Evolutionary conservation across 2,113 vertebrate genomes (phyloP).

Genomic region (Apistogramma diplotaenia): DNA sequence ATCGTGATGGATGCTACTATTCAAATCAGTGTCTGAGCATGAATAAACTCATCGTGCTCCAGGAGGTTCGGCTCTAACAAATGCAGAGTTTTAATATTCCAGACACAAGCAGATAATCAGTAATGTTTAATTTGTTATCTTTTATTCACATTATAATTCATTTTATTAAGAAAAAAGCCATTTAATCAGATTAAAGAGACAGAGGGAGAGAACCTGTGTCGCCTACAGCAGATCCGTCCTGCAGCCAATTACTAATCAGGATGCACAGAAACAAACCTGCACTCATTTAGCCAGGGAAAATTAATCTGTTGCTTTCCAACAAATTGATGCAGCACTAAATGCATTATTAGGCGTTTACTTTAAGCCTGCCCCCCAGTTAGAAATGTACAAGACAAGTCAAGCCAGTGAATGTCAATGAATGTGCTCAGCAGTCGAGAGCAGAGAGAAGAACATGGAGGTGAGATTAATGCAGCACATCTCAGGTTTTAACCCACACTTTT

Average conservation of each 20-base stretch:
- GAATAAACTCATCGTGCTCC: background rate
- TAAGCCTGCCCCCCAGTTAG: constrained; percentile 4
- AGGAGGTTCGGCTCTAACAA: background rate
- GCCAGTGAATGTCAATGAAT: constrained; percentile 40
- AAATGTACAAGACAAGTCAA: constrained; percentile 39
- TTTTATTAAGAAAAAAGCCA: background rate
- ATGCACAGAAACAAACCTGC: constrained; percentile 7
- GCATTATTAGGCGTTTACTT: constrained; percentile 29
- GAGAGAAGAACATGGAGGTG: constrained; percentile 11
- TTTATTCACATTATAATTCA: constrained; percentile 5
- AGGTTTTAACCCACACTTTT: constrained; percentile 5
- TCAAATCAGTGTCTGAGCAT: background rate
- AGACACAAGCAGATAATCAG: constrained; percentile 4
- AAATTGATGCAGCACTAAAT: constrained; percentile 14
- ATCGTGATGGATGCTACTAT: background rate
- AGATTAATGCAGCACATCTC: constrained; percentile 13
- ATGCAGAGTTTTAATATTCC: constrained; percentile 16
- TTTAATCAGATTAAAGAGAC: constrained; percentile 19
- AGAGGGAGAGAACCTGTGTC: background rate
- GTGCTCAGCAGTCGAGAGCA: constrained; percentile 1
- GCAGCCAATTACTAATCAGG: constrained; percentile 21
- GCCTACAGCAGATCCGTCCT: background rate
- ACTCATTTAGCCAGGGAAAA: constrained; percentile 10
- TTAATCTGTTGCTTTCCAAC: background rate
- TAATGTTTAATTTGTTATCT: constrained; percentile 8